Base-by-base conservation (phyloP, 2,888 invertebrate genomes). In the Ellobium chinense region DNA sequence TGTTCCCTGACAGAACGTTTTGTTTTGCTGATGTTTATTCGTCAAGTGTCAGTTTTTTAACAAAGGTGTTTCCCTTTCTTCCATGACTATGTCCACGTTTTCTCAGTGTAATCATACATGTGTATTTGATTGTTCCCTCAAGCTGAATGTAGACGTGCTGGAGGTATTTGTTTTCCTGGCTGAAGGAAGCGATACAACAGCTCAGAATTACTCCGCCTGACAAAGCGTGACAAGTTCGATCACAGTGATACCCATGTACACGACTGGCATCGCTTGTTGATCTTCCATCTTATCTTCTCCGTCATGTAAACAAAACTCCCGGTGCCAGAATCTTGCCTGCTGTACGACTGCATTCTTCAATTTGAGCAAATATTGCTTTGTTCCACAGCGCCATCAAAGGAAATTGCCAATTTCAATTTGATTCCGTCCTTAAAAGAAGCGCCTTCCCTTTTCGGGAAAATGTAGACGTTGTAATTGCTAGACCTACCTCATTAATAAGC, bases 401-500 rank as follows among this genome's bases (percentile, higher is more conserved):
- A 72, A 72, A 36, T 60, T 72, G 60, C 60, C 54, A 72, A 58
- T 72, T 72, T 72, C 58, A 58, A 34, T 37, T 60, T 72, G 21
- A 37, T 60, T 58, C 58, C 31, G 24, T 12, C n/a, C 36, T 56
- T 58, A 29, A 21, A 36, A 56, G 56, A 72, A 58, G 56, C 37
- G 9, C 46, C 7, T 46, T 7, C 46, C 46, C 58, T 72, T 72
- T 72, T 12, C 36, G n/a, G n/a, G n/a, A n/a, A 36, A 56, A 58
- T 36, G 58, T 72, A 72, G 72, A 72, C 72, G 56, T 60, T 60
- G 60, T 72, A 72, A 72, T 72, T 72, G 72, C 58, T 60, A 36
- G 72, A 72, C 72, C 24, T 72, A 72, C 58, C 58, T 54, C 37
- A 58, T 72, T 60, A 72, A 72, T 72, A 72, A 72, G 72, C 56